phyloP scores from a whole-genome alignment of 2,797 vertebrate genomes.

The Allobates femoralis region DNA sequence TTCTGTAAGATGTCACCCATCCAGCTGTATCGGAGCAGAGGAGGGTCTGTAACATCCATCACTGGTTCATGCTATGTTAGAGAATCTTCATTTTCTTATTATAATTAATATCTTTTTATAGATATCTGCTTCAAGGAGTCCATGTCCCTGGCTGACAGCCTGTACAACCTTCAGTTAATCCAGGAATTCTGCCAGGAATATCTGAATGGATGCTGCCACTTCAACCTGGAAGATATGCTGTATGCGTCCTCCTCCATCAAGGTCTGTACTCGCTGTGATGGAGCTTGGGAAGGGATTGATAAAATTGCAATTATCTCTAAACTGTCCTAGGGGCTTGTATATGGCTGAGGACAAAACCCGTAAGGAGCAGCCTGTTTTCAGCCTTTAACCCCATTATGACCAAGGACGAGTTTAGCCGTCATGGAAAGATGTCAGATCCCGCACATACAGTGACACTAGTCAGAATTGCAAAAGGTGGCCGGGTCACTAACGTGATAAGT shows the following conservation, averaged over 20 bases:
- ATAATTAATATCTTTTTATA: constrained; percentile 70
- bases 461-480: too few species aligned
- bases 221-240: constrained; percentile 96
- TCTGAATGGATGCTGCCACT: constrained; percentile 93
- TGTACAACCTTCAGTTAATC: constrained; percentile 94
- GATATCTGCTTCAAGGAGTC: constrained; percentile 95
- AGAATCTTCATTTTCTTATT: not conserved
- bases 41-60: not conserved
- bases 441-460: too few species aligned
- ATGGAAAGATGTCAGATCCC: too few species aligned
- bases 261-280: constrained; percentile 74
- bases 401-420: too few species aligned
- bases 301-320: too few species aligned
- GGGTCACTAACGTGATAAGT: too few species aligned
- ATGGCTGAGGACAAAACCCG: not conserved
- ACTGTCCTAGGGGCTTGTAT: not conserved
- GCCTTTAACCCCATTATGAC: too few species aligned
- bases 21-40: not conserved
- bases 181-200: constrained; percentile 95
- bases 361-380: too few species aligned
- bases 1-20: not conserved
- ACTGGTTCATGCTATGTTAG: not conserved
- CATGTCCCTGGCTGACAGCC: constrained; percentile 92
- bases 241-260: constrained; percentile 92
- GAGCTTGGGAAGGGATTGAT: too few species aligned